Percentiles rank a stretch among this genome's conserved stretches.
These are phyloP conservation scores for Channa argus DNA, from an alignment of 2,113 vertebrate species.

Conservation along the genomic window DNA sequence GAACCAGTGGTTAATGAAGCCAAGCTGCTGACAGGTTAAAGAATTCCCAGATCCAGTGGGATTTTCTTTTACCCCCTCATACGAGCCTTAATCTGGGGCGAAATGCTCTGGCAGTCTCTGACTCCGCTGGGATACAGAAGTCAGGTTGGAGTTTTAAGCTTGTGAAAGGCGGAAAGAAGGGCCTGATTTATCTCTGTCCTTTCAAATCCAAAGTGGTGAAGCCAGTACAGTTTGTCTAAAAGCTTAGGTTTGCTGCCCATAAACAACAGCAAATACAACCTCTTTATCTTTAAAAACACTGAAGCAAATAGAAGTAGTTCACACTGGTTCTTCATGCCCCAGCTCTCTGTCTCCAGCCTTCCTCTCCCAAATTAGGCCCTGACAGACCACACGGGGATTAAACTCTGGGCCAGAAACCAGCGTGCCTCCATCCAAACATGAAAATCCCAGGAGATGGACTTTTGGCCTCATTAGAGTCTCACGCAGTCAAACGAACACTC, in stretches of 20 bases:
- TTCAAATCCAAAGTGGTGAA: slow-evolving; percentile 13
- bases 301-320: slow-evolving; percentile 18
- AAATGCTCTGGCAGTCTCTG: not conserved
- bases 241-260: slow-evolving; percentile 1
- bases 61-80: slow-evolving; percentile 22
- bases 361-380: slow-evolving; percentile 55
- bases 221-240: not conserved
- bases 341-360: slow-evolving; percentile 18
- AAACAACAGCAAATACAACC: not conserved
- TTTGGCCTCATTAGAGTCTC: slow-evolving; percentile 51
- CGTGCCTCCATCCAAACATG: slow-evolving; percentile 37
- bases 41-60: slow-evolving; percentile 22
- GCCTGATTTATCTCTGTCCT: not conserved
- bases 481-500: slow-evolving; percentile 7
- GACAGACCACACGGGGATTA: slow-evolving; percentile 54
- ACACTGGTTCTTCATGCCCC: slow-evolving; percentile 5
- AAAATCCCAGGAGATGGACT: slow-evolving; percentile 48
- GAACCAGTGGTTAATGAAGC: slow-evolving; percentile 55
- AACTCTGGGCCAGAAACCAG: slow-evolving; percentile 41
- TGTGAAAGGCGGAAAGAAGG: slow-evolving; percentile 2
- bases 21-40: slow-evolving; percentile 32
- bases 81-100: slow-evolving; percentile 25
- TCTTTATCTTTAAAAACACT: slow-evolving; percentile 8
- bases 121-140: slow-evolving; percentile 15
- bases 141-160: slow-evolving; percentile 4